phyloP scores from a whole-genome alignment of 2,113 vertebrate species.

The Salvelinus fontinalis region DNA sequence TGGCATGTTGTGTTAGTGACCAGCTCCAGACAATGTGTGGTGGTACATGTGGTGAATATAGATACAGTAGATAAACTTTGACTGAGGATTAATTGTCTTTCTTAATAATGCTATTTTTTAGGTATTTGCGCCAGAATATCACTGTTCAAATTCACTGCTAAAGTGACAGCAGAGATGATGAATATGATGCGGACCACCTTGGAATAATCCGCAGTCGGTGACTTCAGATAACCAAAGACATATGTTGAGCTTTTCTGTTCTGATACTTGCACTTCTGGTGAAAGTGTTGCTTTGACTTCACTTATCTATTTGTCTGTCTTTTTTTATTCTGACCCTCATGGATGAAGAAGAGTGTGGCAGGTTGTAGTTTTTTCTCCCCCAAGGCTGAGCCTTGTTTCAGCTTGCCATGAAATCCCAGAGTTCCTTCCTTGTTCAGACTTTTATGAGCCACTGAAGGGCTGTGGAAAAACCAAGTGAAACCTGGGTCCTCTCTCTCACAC shows the following conservation, averaged over 20 bases:
- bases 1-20: constrained; percentile 30
- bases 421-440: constrained; percentile 58
- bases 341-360: constrained; percentile 23
- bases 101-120: not conserved
- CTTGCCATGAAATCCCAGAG: constrained; percentile 57
- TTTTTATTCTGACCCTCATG: constrained; percentile 3
- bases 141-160: too few species aligned
- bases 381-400: constrained; percentile 45
- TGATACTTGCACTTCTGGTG: not conserved
- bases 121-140: too few species aligned
- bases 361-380: constrained; percentile 38
- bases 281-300: not conserved
- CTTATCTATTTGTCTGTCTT: not conserved
- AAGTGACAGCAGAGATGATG: too few species aligned
- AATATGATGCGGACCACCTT: too few species aligned
- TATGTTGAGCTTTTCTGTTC: not conserved
- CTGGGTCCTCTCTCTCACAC: constrained; percentile 47
- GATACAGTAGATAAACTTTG: not conserved
- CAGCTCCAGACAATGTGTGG: constrained; percentile 36
- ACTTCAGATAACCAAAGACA: not conserved
- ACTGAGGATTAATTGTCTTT: not conserved
- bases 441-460: constrained; percentile 57
- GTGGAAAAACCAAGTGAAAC: constrained; percentile 47
- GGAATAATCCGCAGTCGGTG: too few species aligned
- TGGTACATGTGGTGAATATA: constrained; percentile 16